phyloP scores from a whole-genome alignment of 2,797 vertebrate genomes.

The Cuniculus paca region DNA sequence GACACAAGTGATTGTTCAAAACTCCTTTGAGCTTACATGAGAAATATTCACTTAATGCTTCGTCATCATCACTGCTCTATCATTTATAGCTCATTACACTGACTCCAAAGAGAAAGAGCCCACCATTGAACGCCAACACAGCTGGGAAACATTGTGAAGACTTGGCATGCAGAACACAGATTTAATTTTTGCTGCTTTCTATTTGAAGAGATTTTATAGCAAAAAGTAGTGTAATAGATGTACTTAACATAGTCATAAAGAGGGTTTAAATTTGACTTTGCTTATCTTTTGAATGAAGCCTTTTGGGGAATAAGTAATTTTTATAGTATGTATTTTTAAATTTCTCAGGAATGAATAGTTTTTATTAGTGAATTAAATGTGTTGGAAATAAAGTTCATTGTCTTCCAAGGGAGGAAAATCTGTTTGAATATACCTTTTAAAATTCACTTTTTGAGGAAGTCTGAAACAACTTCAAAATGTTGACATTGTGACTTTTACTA shows the following conservation, averaged over 20 bases:
- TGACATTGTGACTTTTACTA: slow-evolving; percentile 55
- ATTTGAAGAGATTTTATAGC: slow-evolving; percentile 65
- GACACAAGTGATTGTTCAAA: slow-evolving; percentile 25
- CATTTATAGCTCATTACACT: slow-evolving; percentile 60
- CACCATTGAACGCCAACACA: slow-evolving; percentile 34
- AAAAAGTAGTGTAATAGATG: slow-evolving; percentile 66
- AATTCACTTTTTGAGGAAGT: slow-evolving; percentile 46
- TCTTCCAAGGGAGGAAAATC: slow-evolving; percentile 58
- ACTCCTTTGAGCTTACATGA: not conserved
- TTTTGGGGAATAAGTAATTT: slow-evolving; percentile 55
- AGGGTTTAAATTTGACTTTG: slow-evolving; percentile 64
- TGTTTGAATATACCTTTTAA: slow-evolving; percentile 64
- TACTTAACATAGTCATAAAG: slow-evolving; percentile 74
- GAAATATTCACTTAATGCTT: not conserved
- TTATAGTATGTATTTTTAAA: slow-evolving; percentile 65
- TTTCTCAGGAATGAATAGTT: slow-evolving; percentile 65
- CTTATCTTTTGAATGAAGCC: slow-evolving; percentile 70
- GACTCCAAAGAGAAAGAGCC: slow-evolving; percentile 23
- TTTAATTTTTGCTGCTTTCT: slow-evolving; percentile 68
- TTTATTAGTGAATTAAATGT: slow-evolving; percentile 75
- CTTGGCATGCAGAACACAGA: slow-evolving; percentile 53
- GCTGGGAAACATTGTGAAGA: slow-evolving; percentile 50
- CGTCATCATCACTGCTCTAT: slow-evolving; percentile 6
- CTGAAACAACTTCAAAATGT: slow-evolving; percentile 61
- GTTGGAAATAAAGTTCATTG: slow-evolving; percentile 66